Percentiles rank a stretch among this genome's conserved stretches.
phyloP scores from a whole-genome alignment of 2,888 invertebrate genomes.

The Lepas anatifera region DNA sequence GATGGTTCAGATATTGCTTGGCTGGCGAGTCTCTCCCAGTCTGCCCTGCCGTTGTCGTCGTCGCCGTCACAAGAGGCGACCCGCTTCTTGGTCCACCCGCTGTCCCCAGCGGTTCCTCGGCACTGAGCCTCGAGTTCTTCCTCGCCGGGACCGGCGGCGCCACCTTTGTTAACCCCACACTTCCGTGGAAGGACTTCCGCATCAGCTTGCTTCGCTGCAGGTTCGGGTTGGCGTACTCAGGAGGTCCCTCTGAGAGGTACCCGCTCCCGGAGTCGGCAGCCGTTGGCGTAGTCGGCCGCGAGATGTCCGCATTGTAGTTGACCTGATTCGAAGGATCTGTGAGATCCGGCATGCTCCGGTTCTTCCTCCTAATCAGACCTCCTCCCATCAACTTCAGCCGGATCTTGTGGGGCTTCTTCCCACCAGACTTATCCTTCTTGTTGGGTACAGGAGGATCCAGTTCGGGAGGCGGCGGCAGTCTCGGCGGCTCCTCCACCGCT shows the following conservation, averaged over 20 bases:
- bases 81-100: too few relatives aligned
- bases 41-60: not conserved
- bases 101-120: not conserved
- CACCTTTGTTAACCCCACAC: conserved; percentile 56
- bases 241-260: conserved; percentile 73
- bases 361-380: conserved; percentile 66
- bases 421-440: conserved; percentile 23
- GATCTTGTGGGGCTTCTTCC: conserved; percentile 83
- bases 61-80: not conserved
- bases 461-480: not conserved
- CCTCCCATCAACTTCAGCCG: conserved; percentile 77
- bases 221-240: conserved; percentile 71
- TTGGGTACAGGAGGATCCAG: not conserved
- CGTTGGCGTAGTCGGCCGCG: conserved; percentile 33
- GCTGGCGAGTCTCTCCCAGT: not conserved
- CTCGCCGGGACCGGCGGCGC: conserved; percentile 58
- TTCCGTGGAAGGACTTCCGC: conserved; percentile 79
- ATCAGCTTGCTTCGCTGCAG: conserved; percentile 73
- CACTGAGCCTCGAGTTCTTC: conserved; percentile 63
- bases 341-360: conserved; percentile 81
- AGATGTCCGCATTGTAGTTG: conserved; percentile 30
- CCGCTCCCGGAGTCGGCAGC: conserved; percentile 47
- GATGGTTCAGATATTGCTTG: not conserved
- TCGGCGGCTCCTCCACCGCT: conserved; percentile 15
- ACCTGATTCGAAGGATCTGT: conserved; percentile 52